These are phyloP conservation scores for Metellina segmentata DNA, from an alignment of 2,888 invertebrate genomes.

Conservation along the genomic window DNA sequence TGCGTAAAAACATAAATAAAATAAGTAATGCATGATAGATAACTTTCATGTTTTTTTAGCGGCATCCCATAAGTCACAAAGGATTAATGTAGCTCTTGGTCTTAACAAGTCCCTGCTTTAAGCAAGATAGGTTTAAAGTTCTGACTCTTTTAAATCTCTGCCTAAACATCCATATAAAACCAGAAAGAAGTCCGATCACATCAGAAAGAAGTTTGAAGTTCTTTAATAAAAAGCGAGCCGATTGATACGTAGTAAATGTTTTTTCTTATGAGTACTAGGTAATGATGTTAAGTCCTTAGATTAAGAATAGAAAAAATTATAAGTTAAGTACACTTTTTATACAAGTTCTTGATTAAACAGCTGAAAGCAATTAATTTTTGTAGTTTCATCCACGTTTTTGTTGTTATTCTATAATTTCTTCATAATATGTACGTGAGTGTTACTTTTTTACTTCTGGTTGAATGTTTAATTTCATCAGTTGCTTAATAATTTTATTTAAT, in stretches of 20 bases:
- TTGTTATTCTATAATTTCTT: background rate
- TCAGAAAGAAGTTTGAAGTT: background rate
- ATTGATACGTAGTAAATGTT: background rate
- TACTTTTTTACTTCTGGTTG: background rate
- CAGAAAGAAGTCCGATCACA: background rate
- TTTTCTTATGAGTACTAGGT: background rate
- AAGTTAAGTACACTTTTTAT: background rate
- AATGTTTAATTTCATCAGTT: background rate
- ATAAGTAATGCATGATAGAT: too few relatives aligned
- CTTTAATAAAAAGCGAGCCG: background rate
- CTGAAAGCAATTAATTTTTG: background rate
- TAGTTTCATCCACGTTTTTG: background rate
- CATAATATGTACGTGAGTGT: background rate
- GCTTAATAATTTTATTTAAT: background rate
- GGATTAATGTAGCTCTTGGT: too few relatives aligned
- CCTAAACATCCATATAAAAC: background rate
- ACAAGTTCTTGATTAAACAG: background rate
- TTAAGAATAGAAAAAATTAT: background rate
- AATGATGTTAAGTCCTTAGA: background rate
- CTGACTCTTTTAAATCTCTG: background rate
- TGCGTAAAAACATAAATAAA: too few relatives aligned
- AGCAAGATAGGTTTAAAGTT: too few relatives aligned
- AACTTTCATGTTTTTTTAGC: too few relatives aligned
- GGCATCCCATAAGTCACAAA: too few relatives aligned
- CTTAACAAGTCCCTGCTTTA: too few relatives aligned